Percentiles rank a stretch among this genome's conserved stretches.
phyloP scores from a whole-genome alignment of 2,888 invertebrate genomes.

The Megalurothrips usitatus region DNA sequence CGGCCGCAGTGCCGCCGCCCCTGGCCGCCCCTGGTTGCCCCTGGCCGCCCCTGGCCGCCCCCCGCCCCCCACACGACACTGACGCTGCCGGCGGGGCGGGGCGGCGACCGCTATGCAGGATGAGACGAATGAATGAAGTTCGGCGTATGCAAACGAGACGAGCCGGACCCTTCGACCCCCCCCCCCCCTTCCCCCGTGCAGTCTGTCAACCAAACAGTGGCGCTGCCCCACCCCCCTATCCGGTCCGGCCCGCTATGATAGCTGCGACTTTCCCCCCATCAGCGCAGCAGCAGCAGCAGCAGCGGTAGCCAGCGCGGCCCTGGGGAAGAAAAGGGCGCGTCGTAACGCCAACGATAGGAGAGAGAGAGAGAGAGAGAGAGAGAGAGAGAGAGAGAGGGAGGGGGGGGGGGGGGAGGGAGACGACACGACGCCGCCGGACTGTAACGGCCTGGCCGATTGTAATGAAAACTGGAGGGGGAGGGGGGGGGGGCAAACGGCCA shows the following conservation, averaged over 20 bases:
- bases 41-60: no score
- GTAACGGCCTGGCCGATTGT: not conserved
- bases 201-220: not conserved
- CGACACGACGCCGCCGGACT: no score
- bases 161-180: not conserved
- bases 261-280: not conserved
- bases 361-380: no score
- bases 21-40: no score
- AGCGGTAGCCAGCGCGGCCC: not conserved
- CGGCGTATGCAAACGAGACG: not conserved
- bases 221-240: not conserved
- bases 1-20: no score
- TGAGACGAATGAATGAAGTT: no score
- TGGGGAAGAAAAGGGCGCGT: no score
- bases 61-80: no score
- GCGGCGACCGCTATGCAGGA: not conserved
- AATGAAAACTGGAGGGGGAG: not conserved
- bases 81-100: not conserved
- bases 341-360: no score
- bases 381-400: no score
- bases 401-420: no score
- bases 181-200: not conserved
- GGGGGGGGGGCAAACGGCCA: not conserved
- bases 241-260: not conserved
- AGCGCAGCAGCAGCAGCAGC: no score